phyloP scores from a whole-genome alignment of 2,888 invertebrate species.

The Agrenia bidenticulata region DNA sequence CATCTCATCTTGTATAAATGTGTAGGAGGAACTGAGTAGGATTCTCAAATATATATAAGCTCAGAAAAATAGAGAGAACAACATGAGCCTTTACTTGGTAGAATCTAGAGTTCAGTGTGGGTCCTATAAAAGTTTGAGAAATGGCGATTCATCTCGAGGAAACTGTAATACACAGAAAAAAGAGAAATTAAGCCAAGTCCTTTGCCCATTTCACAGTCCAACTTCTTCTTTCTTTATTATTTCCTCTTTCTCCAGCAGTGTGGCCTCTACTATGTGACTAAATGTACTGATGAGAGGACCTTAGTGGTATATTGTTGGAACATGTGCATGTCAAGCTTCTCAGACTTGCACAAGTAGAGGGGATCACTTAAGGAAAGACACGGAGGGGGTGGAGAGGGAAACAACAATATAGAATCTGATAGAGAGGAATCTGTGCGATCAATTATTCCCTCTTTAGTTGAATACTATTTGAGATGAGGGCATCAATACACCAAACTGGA shows the following conservation, averaged over 20 bases:
- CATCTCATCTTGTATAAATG: no score
- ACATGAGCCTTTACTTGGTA: no score
- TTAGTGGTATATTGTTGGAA: no score
- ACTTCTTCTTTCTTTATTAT: conserved; percentile 22
- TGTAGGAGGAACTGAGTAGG: no score
- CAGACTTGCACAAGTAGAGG: conserved; percentile 9
- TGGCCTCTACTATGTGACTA: conserved; percentile 1
- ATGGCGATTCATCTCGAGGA: conserved; percentile 3
- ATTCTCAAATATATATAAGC: no score
- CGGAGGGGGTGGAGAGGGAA: no score
- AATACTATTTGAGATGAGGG: conserved; percentile 24
- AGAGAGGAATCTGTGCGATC: conserved; percentile 35
- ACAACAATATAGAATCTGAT: no score
- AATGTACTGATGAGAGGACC: no score
- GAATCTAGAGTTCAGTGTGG: no score
- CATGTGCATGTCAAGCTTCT: no score
- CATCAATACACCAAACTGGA: conserved; percentile 11
- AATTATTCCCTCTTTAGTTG: conserved; percentile 41
- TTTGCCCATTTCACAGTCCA: conserved; percentile 17
- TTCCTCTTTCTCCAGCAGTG: conserved; percentile 10
- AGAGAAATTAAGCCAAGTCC: conserved; percentile 34
- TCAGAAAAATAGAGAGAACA: background rate
- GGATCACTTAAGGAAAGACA: no score
- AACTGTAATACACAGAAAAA: conserved; percentile 25
- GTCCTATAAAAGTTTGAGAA: conserved; percentile 6